Conservation (phyloP, 2,888 invertebrate genomes). For the Sicus ferrugineus region DNA sequence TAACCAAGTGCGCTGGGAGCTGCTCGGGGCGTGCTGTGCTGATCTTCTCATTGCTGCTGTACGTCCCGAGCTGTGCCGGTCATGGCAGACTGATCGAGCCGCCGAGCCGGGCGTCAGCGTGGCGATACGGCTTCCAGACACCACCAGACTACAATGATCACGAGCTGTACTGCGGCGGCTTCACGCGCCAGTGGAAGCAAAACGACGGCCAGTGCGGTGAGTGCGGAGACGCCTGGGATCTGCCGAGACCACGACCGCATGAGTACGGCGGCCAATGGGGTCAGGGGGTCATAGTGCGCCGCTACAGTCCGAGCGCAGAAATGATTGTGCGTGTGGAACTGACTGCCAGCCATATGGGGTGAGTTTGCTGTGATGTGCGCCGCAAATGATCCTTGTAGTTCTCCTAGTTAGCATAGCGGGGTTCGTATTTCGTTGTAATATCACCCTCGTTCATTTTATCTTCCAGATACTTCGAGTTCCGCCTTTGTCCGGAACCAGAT, state of each 20-base stretch:
- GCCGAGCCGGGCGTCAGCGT: slow-evolving; percentile 85
- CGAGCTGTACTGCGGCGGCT: slow-evolving; percentile 87
- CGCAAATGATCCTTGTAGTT: background rate
- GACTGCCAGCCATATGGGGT: slow-evolving; percentile 87
- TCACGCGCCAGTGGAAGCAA: slow-evolving; percentile 80
- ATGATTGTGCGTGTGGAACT: slow-evolving; percentile 81
- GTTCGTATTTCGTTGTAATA: background rate
- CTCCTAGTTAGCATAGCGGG: background rate
- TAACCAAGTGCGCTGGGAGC: background rate
- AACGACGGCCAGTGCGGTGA: slow-evolving; percentile 87
- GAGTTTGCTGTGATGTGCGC: too few relatives aligned
- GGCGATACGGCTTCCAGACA: slow-evolving; percentile 88
- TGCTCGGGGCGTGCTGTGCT: background rate
- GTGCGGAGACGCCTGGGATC: slow-evolving; percentile 86
- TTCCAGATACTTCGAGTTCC: slow-evolving; percentile 78
- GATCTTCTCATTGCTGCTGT: slow-evolving; percentile 11
- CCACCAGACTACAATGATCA: slow-evolving; percentile 91
- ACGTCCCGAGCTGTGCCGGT: slow-evolving; percentile 46
- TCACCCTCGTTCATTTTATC: slow-evolving; percentile 4
- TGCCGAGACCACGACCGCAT: slow-evolving; percentile 75
- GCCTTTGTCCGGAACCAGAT: slow-evolving; percentile 78
- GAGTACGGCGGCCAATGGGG: slow-evolving; percentile 86
- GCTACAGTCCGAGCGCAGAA: slow-evolving; percentile 73
- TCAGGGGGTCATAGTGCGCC: slow-evolving; percentile 81
- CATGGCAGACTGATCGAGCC: slow-evolving; percentile 73